phyloP scores from a whole-genome alignment of 1,140 invertebrate genomes.

The Holotrichia oblita region DNA sequence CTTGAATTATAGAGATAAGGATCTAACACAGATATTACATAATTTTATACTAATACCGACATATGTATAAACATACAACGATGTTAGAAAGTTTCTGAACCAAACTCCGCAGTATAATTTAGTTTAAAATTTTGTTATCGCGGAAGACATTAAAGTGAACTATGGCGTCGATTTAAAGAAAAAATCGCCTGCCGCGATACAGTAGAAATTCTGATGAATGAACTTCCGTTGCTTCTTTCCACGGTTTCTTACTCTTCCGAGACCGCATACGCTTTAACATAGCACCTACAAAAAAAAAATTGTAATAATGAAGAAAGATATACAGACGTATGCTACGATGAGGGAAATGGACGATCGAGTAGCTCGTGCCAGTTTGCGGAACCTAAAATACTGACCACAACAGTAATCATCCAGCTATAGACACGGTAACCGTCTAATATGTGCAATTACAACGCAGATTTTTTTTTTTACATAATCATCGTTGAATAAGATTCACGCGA shows the following conservation, averaged over 20 bases:
- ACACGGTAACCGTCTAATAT: background rate
- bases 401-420: background rate
- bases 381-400: background rate
- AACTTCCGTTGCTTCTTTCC: constrained; percentile 60
- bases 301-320: background rate
- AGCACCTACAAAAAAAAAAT: constrained; percentile 7
- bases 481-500: background rate
- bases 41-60: too few relatives aligned
- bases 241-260: constrained; percentile 61
- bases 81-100: background rate
- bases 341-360: background rate
- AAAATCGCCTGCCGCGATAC: background rate
- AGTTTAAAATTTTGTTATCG: too few relatives aligned
- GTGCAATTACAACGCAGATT: background rate
- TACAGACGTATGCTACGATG: background rate
- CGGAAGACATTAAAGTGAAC: too few relatives aligned
- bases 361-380: background rate
- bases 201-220: constrained; percentile 52
- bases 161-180: background rate
- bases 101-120: background rate
- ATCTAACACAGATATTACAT: background rate
- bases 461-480: background rate
- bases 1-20: background rate
- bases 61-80: too few relatives aligned
- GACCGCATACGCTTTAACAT: constrained; percentile 45